Conservation (phyloP, 2,113 vertebrate species). For the Thymallus thymallus region DNA sequence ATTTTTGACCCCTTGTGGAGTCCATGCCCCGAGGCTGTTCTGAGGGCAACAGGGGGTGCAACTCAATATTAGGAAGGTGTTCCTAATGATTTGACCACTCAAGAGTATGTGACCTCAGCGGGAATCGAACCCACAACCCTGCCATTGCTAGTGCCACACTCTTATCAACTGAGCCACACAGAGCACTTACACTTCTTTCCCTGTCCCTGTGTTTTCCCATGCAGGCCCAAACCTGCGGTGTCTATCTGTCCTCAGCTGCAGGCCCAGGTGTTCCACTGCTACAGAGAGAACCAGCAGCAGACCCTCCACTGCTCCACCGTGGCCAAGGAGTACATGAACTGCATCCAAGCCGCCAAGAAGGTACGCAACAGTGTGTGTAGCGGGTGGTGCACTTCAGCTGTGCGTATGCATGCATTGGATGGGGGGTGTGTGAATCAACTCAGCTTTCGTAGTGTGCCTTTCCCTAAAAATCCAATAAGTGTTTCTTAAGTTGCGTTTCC, state of each 20-base stretch:
- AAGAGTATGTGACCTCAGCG: too few relatives aligned
- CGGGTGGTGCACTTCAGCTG: background rate
- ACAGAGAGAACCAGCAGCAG: conserved; percentile 79
- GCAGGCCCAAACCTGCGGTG: conserved; percentile 70
- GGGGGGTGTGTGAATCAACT: background rate
- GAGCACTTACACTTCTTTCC: background rate
- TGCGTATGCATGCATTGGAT: background rate
- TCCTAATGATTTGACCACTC: too few relatives aligned
- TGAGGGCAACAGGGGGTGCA: too few relatives aligned
- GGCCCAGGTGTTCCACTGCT: conserved; percentile 86
- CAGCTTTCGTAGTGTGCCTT: too few relatives aligned
- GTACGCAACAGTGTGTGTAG: conserved; percentile 57
- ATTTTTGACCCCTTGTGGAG: too few relatives aligned
- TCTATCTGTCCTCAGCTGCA: conserved; percentile 85
- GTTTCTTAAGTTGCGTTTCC: conserved; percentile 1
- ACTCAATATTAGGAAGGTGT: too few relatives aligned
- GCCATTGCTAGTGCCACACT: too few relatives aligned
- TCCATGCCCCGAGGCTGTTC: too few relatives aligned
- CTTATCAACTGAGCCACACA: too few relatives aligned
- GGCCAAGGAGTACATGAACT: conserved; percentile 86
- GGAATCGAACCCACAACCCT: too few relatives aligned
- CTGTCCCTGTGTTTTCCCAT: conserved; percentile 17
- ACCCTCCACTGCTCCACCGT: conserved; percentile 87
- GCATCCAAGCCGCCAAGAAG: conserved; percentile 86
- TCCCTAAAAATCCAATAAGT: too few relatives aligned